A percentile compares a stretch with the other conserved stretches of the same genome.
phyloP scores from a whole-genome alignment of 2,888 invertebrate species.

The Platycheirus albimanus region DNA sequence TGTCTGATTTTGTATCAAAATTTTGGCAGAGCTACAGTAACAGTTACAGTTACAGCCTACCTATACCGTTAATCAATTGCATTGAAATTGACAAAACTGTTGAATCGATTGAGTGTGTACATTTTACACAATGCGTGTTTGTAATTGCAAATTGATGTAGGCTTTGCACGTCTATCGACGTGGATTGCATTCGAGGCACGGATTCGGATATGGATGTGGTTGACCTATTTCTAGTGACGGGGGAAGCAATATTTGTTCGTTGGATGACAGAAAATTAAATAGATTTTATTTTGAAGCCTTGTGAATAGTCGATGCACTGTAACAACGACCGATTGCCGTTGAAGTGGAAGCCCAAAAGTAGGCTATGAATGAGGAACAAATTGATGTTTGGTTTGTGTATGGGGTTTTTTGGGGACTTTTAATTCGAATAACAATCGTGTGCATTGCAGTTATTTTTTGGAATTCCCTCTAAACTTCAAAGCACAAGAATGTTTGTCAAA shows the following conservation, averaged over 20 bases:
- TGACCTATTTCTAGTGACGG: conserved; percentile 1
- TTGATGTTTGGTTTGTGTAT: neutral
- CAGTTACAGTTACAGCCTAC: too few species aligned
- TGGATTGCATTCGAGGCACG: neutral
- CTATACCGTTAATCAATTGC: conserved; percentile 41
- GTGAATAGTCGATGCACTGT: neutral
- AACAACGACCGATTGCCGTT: neutral
- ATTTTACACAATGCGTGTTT: conserved; percentile 45
- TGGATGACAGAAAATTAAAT: neutral
- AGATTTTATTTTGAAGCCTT: neutral
- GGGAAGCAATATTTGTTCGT: neutral
- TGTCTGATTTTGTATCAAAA: conserved; percentile 19
- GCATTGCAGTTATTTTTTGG: too few species aligned
- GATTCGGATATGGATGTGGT: neutral
- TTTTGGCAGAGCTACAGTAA: too few species aligned
- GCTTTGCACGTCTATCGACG: conserved; percentile 1
- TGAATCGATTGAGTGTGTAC: conserved; percentile 45
- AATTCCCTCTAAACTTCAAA: too few species aligned
- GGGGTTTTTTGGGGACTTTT: neutral
- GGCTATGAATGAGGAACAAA: neutral
- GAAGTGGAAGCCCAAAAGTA: neutral
- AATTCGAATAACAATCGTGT: too few species aligned
- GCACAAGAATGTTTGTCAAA: too few species aligned
- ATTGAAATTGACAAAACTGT: conserved; percentile 60
- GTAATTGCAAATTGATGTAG: conserved; percentile 64